Evolutionary conservation across 2,113 vertebrate genomes (phyloP), one percentile per base, ranked within the genome.

Genomic region (Clarias gariepinus): DNA sequence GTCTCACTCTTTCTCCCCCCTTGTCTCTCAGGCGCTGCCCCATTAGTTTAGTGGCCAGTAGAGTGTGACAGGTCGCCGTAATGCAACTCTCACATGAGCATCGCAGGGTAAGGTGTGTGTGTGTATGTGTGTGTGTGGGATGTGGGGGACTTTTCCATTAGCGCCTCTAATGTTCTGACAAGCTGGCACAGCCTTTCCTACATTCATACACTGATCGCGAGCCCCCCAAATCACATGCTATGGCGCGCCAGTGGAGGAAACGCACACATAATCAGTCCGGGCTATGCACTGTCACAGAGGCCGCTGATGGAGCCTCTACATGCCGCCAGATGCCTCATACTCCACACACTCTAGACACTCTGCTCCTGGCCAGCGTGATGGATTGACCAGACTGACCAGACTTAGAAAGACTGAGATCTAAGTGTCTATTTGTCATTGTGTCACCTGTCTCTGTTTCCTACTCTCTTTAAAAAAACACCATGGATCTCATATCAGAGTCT

Each of bases 71-170:
- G 92, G 96, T 95, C 94, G 96, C 93, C 94, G 96, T 96, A 96
- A 97, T 95, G 95, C 95, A 95, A 95, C 79, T 85, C 88, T 85
- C 71, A 74, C 81, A 89, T 81, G 83, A 88, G 68, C 68, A 53
- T 84, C 78, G 53, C 85, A 76, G 82, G 82, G 85, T 84, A 78
- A 30, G 25, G 96, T 97, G 96, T 97, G 96, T 96, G 96, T 95
- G 96, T 96, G 95, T 96, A 96, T 97, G 96, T 97, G 97, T 95
- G 95, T 84, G 58, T 86, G 68, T 87, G 77, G 58, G 33, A 8
- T 96, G 96, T 95, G 95, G 96, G 97, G 96, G 97, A 97, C 96
- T 97, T 97, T 99, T 98, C 98, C 96, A 99, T 99, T 99, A 98
- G 96, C 94, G 94, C 96, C 96, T 96, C 97, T 98, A 97, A 98